Conservation (phyloP, 2,797 vertebrate species). For the Poecilia velifera region DNA sequence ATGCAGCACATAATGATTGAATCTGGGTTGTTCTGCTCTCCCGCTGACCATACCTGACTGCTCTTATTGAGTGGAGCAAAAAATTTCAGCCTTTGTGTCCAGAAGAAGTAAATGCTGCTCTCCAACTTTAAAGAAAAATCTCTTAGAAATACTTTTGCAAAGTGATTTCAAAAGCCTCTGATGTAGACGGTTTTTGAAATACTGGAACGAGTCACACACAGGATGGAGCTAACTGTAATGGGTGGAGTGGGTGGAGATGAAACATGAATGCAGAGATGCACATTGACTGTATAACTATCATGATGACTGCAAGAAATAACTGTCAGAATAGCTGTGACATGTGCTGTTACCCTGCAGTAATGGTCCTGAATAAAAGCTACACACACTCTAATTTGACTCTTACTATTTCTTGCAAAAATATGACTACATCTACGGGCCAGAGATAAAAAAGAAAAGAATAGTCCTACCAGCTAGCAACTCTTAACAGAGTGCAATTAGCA, state of each 20-base stretch:
- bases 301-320: neutral
- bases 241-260: conserved; percentile 16
- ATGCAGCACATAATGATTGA: conserved; percentile 35
- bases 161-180: neutral
- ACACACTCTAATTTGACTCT: neutral
- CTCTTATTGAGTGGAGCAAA: conserved; percentile 37
- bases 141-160: neutral
- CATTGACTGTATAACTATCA: neutral
- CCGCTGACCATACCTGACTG: conserved; percentile 32
- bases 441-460: no score
- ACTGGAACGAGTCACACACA: conserved; percentile 8
- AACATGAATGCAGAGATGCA: neutral
- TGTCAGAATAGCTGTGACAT: neutral
- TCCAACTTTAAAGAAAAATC: neutral
- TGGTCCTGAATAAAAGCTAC: neutral
- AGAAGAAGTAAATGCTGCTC: neutral
- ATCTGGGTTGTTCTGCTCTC: conserved; percentile 21
- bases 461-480: no score
- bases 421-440: neutral
- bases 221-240: neutral
- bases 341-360: neutral
- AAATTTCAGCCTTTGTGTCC: conserved; percentile 36
- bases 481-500: no score
- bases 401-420: neutral
- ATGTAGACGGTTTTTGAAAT: neutral